phyloP scores from a whole-genome alignment of 2,888 invertebrate species.

The Argyra leucocephala region DNA sequence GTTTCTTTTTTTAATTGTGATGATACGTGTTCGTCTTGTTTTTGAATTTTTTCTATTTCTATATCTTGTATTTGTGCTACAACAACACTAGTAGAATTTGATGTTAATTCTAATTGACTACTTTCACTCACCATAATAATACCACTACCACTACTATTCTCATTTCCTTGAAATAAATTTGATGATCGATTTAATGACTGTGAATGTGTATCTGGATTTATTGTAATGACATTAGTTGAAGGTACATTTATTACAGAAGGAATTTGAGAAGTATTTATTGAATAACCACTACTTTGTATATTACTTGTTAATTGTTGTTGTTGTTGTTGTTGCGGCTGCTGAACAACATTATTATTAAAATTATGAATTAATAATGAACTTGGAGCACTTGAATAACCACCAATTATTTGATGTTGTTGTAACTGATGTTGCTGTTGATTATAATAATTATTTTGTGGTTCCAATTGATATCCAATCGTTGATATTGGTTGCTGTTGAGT shows the following conservation, averaged over 20 bases:
- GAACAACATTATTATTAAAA: slow-evolving; percentile 17
- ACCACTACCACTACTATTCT: slow-evolving; percentile 23
- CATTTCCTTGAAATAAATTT: slow-evolving; percentile 25
- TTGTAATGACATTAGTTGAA: slow-evolving; percentile 24
- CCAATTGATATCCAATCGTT: background rate
- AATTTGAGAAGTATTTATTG: slow-evolving; percentile 24
- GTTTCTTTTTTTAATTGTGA: slow-evolving; percentile 15
- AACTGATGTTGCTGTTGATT: background rate
- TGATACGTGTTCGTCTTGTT: slow-evolving; percentile 17
- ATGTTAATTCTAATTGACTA: slow-evolving; percentile 22
- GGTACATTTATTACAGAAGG: slow-evolving; percentile 16
- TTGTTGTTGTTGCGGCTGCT: slow-evolving; percentile 14
- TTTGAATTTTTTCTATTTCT: slow-evolving; percentile 18
- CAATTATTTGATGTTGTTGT: slow-evolving; percentile 21
- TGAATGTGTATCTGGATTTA: slow-evolving; percentile 24
- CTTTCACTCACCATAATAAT: slow-evolving; percentile 41
- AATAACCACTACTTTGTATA: slow-evolving; percentile 21
- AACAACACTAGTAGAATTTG: slow-evolving; percentile 25
- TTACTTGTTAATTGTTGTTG: slow-evolving; percentile 19
- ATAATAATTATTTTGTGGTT: background rate
- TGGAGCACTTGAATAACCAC: slow-evolving; percentile 29
- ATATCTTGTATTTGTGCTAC: slow-evolving; percentile 19
- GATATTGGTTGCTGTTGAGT: slow-evolving; percentile 14
- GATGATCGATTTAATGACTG: slow-evolving; percentile 21
- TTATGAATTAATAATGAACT: slow-evolving; percentile 23